Conservation (phyloP, 1,140 invertebrate genomes). For the Penaeus japonicus region DNA sequence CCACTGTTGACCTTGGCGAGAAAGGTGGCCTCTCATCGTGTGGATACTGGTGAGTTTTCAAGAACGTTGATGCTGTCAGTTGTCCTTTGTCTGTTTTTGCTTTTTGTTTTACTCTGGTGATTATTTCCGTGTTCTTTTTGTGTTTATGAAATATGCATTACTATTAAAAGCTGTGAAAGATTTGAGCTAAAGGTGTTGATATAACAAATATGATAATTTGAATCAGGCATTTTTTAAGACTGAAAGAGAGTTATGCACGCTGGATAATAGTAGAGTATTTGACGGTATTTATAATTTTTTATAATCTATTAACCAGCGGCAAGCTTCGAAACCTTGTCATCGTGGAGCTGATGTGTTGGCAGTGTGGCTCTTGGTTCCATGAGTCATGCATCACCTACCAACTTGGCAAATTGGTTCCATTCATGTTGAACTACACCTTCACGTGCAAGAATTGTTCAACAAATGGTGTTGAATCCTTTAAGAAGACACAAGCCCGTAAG, state of each 20-base stretch:
- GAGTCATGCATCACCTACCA: constrained; percentile 91
- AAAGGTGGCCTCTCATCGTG: constrained; percentile 54
- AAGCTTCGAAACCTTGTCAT: constrained; percentile 91
- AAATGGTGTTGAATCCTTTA: constrained; percentile 87
- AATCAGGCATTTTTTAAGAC: too few relatives aligned
- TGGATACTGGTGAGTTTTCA: constrained; percentile 51
- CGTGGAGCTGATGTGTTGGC: constrained; percentile 88
- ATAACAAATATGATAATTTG: too few relatives aligned
- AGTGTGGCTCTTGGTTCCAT: constrained; percentile 91
- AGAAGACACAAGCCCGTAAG: constrained; percentile 91
- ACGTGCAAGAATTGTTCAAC: constrained; percentile 94
- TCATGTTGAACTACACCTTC: constrained; percentile 96
- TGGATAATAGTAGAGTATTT: not conserved
- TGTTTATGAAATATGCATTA: too few relatives aligned
- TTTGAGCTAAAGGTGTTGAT: too few relatives aligned
- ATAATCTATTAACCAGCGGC: constrained; percentile 72
- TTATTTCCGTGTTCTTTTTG: not conserved
- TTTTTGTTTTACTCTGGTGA: not conserved
- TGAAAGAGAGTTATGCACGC: too few relatives aligned
- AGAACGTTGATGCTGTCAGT: constrained; percentile 8
- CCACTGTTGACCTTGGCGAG: constrained; percentile 37
- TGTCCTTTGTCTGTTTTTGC: not conserved
- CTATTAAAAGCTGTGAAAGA: too few relatives aligned
- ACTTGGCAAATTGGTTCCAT: constrained; percentile 89
- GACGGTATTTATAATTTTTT: not conserved